Conservation (phyloP, 2,113 vertebrate species). For the Alouatta palliata region DNA sequence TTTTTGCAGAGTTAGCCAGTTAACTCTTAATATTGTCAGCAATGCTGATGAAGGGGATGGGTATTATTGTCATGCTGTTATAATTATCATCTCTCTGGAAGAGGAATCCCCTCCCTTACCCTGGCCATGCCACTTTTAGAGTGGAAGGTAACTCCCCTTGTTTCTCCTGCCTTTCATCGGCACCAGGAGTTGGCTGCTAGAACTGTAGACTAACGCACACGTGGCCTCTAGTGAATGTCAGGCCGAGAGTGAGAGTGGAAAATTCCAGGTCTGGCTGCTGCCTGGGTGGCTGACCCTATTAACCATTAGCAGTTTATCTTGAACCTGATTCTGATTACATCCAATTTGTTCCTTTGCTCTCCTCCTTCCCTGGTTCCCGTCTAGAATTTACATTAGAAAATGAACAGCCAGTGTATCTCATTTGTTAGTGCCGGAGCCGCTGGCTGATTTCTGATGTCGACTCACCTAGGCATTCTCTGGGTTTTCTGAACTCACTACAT, state of each 20-base stretch:
- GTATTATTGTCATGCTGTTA: background rate
- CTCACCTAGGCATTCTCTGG: background rate
- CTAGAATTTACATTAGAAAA: conserved; percentile 68
- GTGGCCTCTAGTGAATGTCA: background rate
- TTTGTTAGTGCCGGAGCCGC: background rate
- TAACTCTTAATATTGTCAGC: fast-evolving
- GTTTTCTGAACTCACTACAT: background rate
- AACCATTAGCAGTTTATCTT: conserved; percentile 53
- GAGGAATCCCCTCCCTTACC: too few relatives aligned
- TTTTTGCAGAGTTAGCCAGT: background rate
- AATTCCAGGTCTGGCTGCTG: conserved; percentile 56
- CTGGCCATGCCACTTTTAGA: background rate
- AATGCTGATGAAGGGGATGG: fast-evolving
- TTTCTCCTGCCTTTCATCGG: background rate
- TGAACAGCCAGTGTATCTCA: background rate
- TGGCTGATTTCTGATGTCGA: background rate
- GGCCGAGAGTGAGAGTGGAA: background rate
- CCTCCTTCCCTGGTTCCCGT: conserved; percentile 1
- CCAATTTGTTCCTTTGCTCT: background rate
- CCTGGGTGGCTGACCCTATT: conserved; percentile 64
- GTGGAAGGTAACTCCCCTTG: background rate
- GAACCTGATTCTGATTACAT: conserved; percentile 56
- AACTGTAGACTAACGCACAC: background rate
- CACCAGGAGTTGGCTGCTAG: background rate
- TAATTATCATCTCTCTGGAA: background rate